A percentile compares a stretch with the other conserved stretches of the same genome.
These are phyloP conservation scores for Pseudococcus longispinus DNA, from an alignment of 2,888 invertebrate species.

Conservation along the genomic window DNA sequence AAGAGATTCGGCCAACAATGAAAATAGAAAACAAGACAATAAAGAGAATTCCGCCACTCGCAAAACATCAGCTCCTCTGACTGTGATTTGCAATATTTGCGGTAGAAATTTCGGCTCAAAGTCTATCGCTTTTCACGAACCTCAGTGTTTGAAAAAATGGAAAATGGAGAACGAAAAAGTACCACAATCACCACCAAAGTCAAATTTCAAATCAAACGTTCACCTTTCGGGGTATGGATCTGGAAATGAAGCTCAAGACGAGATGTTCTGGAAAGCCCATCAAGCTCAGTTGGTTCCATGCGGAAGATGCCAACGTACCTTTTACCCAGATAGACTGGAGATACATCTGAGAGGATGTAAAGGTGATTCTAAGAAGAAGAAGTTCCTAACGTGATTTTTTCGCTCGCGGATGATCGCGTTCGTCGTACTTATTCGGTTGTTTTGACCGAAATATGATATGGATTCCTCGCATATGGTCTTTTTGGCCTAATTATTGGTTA, in stretches of 20 bases:
- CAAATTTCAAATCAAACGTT: neutral
- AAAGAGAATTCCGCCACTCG: conserved; percentile 9
- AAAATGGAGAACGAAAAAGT: conserved; percentile 69
- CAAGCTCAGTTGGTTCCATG: conserved; percentile 69
- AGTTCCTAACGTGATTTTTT: neutral
- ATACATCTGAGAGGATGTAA: conserved; percentile 71
- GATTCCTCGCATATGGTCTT: too few relatives aligned
- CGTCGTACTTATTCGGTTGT: neutral
- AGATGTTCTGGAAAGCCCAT: conserved; percentile 66
- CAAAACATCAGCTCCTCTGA: conserved; percentile 59
- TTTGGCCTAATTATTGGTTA: too few relatives aligned
- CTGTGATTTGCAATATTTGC: conserved; percentile 71
- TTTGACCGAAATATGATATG: too few relatives aligned
- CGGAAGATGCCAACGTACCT: conserved; percentile 69
- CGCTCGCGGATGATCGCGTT: neutral
- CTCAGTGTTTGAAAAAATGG: conserved; percentile 74
- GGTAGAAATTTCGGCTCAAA: conserved; percentile 71
- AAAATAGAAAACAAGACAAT: neutral
- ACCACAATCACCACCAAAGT: conserved; percentile 64
- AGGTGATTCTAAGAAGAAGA: conserved; percentile 59
- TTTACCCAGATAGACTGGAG: conserved; percentile 70
- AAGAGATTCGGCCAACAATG: neutral
- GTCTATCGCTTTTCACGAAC: conserved; percentile 72
- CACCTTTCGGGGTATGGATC: neutral
- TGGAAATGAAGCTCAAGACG: conserved; percentile 60